phyloP scores from a whole-genome alignment of 1,140 invertebrate species.

The Bombus confusus region DNA sequence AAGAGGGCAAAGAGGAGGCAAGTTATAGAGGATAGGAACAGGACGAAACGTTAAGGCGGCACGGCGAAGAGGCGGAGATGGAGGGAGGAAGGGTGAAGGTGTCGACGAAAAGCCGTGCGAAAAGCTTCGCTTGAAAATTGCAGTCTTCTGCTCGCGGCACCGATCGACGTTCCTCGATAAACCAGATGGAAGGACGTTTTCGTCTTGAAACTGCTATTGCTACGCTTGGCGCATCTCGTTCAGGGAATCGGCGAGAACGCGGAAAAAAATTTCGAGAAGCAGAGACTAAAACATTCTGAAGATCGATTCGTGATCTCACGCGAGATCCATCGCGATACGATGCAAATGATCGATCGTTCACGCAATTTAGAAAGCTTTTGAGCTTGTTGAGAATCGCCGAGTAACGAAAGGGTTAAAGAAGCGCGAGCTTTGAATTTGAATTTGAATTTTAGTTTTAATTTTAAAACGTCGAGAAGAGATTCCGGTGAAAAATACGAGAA shows the following conservation, averaged over 20 bases:
- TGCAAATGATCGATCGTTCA: too few relatives aligned
- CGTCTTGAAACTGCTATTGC: constrained; percentile 35
- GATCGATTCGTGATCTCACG: too few relatives aligned
- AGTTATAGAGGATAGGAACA: constrained; percentile 4
- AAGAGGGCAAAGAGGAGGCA: constrained; percentile 45
- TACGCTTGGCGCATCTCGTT: constrained; percentile 4
- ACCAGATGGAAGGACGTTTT: constrained; percentile 60
- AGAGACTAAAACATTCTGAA: too few relatives aligned
- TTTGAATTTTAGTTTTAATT: too few relatives aligned
- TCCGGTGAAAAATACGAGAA: too few relatives aligned
- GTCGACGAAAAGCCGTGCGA: constrained; percentile 58
- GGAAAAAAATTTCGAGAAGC: constrained; percentile 1
- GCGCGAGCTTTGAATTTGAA: too few relatives aligned
- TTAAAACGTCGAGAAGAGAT: too few relatives aligned
- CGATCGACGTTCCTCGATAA: constrained; percentile 70
- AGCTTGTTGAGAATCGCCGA: rapidly evolving
- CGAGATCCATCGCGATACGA: too few relatives aligned
- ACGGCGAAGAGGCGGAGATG: constrained; percentile 2
- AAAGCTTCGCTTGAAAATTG: constrained; percentile 74
- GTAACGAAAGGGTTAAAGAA: too few relatives aligned
- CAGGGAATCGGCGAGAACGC: background rate
- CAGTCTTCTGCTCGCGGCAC: constrained; percentile 66
- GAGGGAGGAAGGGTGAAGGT: constrained; percentile 10
- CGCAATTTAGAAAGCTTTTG: too few relatives aligned
- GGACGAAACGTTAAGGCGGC: background rate